Base-by-base conservation (phyloP, 2,888 invertebrate genomes). In the Cheilosia vulpina region DNA sequence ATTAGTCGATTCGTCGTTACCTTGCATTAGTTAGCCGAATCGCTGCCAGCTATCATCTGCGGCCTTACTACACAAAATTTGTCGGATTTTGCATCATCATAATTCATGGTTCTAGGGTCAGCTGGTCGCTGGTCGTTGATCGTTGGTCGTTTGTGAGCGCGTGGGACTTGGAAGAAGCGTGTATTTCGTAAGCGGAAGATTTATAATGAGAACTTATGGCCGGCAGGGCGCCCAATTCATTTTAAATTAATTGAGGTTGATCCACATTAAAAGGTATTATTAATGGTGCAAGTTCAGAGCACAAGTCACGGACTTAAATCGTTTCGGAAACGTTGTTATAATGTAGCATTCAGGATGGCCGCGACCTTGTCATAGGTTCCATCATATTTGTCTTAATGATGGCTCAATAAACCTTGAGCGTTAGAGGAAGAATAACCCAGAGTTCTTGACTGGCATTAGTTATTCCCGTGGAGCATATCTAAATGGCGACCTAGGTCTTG, bases 1-100 rank as follows among this genome's bases (percentile, higher is more conserved):
- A 85, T 85, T 85, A 85, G 85, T 68, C 73, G 69, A 80, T 76
- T 76, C 71, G 71, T 71, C 80, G 79, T 85, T 76, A 76, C 80
- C 76, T 80, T 85, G 76, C 84, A 71, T 76, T 79, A 85, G 73
- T 79, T 66, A 73, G 60, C 58, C 43, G 27, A 65, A 19, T 38
- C 6, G 69, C 79, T 78, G 45, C 9, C 57, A 79, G 79, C 69
- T 62, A 79, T 72, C 72, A 72, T 65, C 52, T 45, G 52, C 65
- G 71, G 68, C 76, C 60, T 76, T 73, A 21, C 45, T 77, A 27
- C 72, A 57, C 13, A 38, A 80, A 60, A 58, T 58, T 58, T 68
- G 73, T 73, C 47, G 66, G 63, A 58, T 57, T 80, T 85, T 60
- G 66, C 85, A 77, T 81, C 75, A 80, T 80, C 80, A 55, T 34